Base-by-base conservation (phyloP, 1,140 invertebrate species). In the Ptiloglossa arizonensis region DNA sequence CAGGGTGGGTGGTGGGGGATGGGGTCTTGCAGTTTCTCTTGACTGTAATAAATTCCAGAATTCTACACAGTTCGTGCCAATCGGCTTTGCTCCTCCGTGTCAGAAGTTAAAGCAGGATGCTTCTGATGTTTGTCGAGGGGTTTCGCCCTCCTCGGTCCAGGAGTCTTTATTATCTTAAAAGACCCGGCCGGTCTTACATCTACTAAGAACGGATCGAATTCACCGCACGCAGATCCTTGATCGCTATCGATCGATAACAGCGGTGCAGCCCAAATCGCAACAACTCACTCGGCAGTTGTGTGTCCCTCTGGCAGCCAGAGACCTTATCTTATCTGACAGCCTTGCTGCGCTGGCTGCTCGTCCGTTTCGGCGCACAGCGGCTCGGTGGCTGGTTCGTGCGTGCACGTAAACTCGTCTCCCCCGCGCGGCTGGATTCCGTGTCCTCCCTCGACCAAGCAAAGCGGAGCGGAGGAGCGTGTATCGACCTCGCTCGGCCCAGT, bases 401-500 rank as follows among this genome's bases (percentile, higher is more conserved):
- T 67, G 72, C 63, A 71, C 66, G 52, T 17, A 32, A 50, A 73
- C 32, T 85, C 68, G 74, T 76, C 72, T 59, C 79, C 60, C 38
- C 80, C 64, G 81, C 86, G 87, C 83, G 60, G 76, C 68, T 66
- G 73, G 67, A 68, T 54, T 60, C 44, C 67, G 79, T 83, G 87
- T 89, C 83, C 70, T 85, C 78, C 62, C 79, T 79, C 68, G 79
- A 82, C 73, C 80, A 74, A 83, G 77, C 82, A 81, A 87, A 88
- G 69, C 80, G 82, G 86, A 85, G 82, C 82, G 81, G 70, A 85
- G 82, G 77, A 85, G 86, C 87, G 89, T 90, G 84, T 91, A 91
- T 91, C 90, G 90, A 91, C 89, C 89, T 88, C 87, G 85, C 79
- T 72, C 79, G 63, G 67, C 72, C 50, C 29, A 66, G 85, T 88